Base-by-base conservation (phyloP, 2,888 invertebrate genomes). In the Hirtodrosophila histrioides region DNA sequence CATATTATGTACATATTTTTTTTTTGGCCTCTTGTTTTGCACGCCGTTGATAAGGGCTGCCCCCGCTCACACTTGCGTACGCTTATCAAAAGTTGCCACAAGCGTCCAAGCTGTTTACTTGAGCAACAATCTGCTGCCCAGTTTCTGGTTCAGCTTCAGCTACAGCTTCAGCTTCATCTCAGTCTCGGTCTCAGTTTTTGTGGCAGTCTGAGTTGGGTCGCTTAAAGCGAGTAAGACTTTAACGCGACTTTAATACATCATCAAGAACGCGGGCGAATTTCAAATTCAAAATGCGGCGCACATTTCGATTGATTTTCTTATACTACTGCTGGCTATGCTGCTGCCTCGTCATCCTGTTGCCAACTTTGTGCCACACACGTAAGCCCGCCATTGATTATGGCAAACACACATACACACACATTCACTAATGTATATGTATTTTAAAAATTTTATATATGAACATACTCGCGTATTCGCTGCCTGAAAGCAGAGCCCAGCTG, bases 51-150 rank as follows among this genome's bases (percentile, higher is more conserved):
- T 81, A 81, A 81, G 78, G 60, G 62, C 49, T 12, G 69, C 43
- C 46, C 23, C 35, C 9, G 17, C 17, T 17, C 17, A 17, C 17
- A 17, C 17, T 17, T 17, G 17, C 17, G 36, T 40, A n/a, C 29
- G 41, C 82, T 85, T 83, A 83, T 83, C 82, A 82, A 83, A 85
- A 82, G 82, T 85, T 83, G 69, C 75, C 65, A n/a, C 79, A 54
- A 78, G 77, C 65, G 45, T 41, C 63, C 69, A 81, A 80, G 82
- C 82, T 83, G 82, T 83, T 83, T 85, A 85, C 82, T 85, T 83
- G 70, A 82, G 72, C 82, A 83, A 83, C 82, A 83, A 83, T 83
- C 82, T 83, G 82, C 70, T 71, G 83, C 82, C 78, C 80, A 70
- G 63, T 36, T 35, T 44, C 48, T 33, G 45, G 45, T 56, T 72